phyloP scores from a whole-genome alignment of 2,888 invertebrate species.

The Pasiphila rectangulata region DNA sequence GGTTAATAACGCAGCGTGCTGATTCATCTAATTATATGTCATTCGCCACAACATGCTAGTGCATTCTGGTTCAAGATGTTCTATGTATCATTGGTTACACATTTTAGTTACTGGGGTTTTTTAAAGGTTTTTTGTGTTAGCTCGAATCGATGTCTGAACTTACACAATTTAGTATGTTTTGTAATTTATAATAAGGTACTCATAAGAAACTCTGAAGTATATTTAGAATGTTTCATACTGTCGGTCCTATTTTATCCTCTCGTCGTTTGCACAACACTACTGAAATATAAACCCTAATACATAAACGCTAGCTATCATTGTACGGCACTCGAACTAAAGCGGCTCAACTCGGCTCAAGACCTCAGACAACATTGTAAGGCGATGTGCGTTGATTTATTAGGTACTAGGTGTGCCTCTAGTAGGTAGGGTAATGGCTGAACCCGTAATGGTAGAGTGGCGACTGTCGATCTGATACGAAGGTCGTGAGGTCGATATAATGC shows the following conservation, averaged over 20 bases:
- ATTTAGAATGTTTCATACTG: too few species aligned
- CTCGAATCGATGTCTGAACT: too few species aligned
- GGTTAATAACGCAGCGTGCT: background rate
- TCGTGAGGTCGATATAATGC: too few species aligned
- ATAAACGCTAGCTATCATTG: background rate
- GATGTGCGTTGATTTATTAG: background rate
- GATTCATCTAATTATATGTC: conserved; percentile 12
- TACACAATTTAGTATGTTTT: too few species aligned
- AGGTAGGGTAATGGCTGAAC: too few species aligned
- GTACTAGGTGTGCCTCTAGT: background rate
- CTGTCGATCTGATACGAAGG: too few species aligned
- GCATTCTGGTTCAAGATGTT: conserved; percentile 2
- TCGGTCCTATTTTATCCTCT: too few species aligned
- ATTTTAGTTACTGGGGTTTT: conserved; percentile 13
- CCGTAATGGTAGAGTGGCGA: too few species aligned
- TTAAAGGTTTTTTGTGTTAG: too few species aligned
- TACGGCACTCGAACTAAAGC: background rate
- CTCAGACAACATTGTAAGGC: conserved; percentile 20
- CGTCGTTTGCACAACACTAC: too few species aligned
- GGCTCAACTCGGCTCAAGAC: conserved; percentile 12
- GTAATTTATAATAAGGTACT: too few species aligned
- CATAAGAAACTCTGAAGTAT: background rate
- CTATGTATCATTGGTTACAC: conserved; percentile 15
- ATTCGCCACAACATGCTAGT: conserved; percentile 3
- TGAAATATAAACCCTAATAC: conserved; percentile 1